phyloP scores from a whole-genome alignment of 1,140 invertebrate genomes.

The Hestina assimilis region DNA sequence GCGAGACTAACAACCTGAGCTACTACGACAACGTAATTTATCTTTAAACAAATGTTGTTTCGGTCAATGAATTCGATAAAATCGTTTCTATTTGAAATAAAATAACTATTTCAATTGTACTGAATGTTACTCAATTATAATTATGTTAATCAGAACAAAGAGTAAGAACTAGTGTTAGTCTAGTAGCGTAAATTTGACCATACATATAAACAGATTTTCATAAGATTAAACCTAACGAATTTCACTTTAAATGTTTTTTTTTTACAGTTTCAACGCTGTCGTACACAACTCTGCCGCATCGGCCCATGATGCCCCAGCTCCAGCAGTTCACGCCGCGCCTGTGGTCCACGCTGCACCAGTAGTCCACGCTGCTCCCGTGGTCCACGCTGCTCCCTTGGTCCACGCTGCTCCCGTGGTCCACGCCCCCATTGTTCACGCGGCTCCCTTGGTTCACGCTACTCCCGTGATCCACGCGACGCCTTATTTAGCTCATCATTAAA shows the following conservation, averaged over 20 bases:
- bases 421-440: conserved; percentile 24
- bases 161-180: no score
- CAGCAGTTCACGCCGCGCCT: conserved; percentile 39
- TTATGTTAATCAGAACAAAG: background rate
- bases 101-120: conserved; percentile 26
- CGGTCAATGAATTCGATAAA: conserved; percentile 60
- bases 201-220: no score
- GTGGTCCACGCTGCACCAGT: conserved; percentile 36
- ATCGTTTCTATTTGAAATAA: conserved; percentile 35
- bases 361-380: conserved; percentile 28
- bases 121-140: conserved; percentile 4
- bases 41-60: conserved; percentile 51
- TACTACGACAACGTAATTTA: conserved; percentile 36
- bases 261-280: conserved; percentile 65
- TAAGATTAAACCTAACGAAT: no score
- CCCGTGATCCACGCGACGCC: conserved; percentile 29
- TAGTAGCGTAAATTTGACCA: no score
- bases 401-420: conserved; percentile 36
- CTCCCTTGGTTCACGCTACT: conserved; percentile 30
- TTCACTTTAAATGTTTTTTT: no score
- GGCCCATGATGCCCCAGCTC: conserved; percentile 49
- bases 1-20: conserved; percentile 53
- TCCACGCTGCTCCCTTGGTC: conserved; percentile 25
- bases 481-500: conserved; percentile 26
- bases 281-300: conserved; percentile 61